Base-by-base conservation (phyloP, 2,113 vertebrate species). In the Perognathus longimembris region DNA sequence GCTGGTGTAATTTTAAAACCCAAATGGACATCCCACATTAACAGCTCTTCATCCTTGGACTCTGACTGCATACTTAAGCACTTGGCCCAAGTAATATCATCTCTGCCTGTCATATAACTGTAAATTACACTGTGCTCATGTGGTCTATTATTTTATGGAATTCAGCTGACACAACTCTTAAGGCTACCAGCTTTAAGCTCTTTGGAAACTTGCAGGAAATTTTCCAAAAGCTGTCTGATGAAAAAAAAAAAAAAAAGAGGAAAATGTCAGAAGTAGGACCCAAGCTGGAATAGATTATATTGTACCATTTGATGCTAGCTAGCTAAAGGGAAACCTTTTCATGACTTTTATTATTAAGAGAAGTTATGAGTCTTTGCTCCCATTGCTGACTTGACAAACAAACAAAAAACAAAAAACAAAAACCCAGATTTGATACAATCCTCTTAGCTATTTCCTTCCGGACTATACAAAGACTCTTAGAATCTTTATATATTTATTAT, bases 41-140 rank as follows among this genome's bases (percentile, higher is more conserved):
- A 88, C 95, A 74, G 82, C 38, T 91, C 59, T 94, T 82, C 76
- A 71, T 95, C 89, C 95, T 85, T 88, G 69, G 0, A 4, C 95
- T 93, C 97, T 96, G 93, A 94, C 95, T 96, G 79, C 90, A 87
- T 82, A 70, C 89, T 97, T 97, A 93, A 96, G 93, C 93, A 28
- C 10, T 88, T 28, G 94, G 85, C 92, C 93, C 76, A 80, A 94
- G 95, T 73, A 89, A 95, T 94, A 97, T 95, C 82, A 12, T 1
- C 89, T 73, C 88, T 95, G 95, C 92, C 93, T 95, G 80, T 0
- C 10, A 69, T 93, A 61, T 89, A 89, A 92, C 95, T 63, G 1
- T 96, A 92, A 95, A 94, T 93, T 95, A 95, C 92, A 92, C 77
- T 77, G 88, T 94, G 91, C 92, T 96, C 93, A 61, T 96, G 90